phyloP scores from a whole-genome alignment of 2,113 vertebrate species.

The Cheilinus undulatus region DNA sequence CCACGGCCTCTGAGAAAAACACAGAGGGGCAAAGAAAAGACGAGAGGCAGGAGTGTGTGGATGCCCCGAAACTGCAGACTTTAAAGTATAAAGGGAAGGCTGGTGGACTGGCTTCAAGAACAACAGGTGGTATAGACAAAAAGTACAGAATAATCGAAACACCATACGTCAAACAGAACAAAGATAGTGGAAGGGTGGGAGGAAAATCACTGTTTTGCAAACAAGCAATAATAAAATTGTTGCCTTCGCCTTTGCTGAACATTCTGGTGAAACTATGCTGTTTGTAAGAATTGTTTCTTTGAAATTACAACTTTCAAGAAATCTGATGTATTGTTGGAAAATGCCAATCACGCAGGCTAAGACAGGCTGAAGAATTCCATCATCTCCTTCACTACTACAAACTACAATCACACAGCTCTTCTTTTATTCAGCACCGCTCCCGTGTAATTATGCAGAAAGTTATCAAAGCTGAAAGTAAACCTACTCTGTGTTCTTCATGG shows the following conservation, averaged over 20 bases:
- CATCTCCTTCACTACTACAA: not conserved
- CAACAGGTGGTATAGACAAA: not conserved
- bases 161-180: not conserved
- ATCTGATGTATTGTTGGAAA: not conserved
- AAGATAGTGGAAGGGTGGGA: not conserved
- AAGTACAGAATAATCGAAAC: not conserved
- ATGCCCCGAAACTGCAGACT: not conserved
- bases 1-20: constrained; percentile 1
- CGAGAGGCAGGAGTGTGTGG: not conserved
- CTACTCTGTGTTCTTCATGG: not conserved
- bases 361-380: not conserved
- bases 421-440: not conserved
- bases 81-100: constrained; percentile 15
- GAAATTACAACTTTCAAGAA: constrained; percentile 5
- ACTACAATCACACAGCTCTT: not conserved
- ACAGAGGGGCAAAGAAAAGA: constrained; percentile 16
- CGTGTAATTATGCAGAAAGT: constrained; percentile 17
- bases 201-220: not conserved
- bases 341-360: not conserved
- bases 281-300: not conserved
- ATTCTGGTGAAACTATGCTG: not conserved
- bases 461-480: constrained; percentile 5
- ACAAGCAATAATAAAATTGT: not conserved
- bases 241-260: not conserved
- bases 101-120: not conserved